phyloP scores from a whole-genome alignment of 2,888 invertebrate genomes.

The Dynastes tityus region DNA sequence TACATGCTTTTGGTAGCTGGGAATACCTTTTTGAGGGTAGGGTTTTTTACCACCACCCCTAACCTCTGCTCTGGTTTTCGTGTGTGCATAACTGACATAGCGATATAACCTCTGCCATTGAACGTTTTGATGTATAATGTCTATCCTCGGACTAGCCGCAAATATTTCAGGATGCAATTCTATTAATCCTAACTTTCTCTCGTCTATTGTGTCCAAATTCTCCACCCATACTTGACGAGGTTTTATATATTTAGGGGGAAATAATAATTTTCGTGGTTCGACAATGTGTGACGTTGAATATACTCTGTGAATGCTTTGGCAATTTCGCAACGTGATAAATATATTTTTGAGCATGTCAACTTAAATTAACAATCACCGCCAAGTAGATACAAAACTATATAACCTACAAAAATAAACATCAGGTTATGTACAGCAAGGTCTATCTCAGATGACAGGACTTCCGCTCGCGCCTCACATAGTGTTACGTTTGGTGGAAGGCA shows the following conservation, averaged over 20 bases:
- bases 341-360: slow-evolving; percentile 56
- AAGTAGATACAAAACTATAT: too few species aligned
- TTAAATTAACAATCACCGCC: too few species aligned
- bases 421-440: too few species aligned
- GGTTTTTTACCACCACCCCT: slow-evolving; percentile 94
- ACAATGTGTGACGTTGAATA: slow-evolving; percentile 54
- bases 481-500: too few species aligned
- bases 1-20: too few species aligned
- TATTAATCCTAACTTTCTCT: slow-evolving; percentile 86
- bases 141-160: slow-evolving; percentile 86
- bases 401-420: too few species aligned
- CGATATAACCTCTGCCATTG: slow-evolving; percentile 89
- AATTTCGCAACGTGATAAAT: slow-evolving; percentile 55
- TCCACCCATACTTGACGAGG: slow-evolving; percentile 91
- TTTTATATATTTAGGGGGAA: slow-evolving; percentile 74
- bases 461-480: too few species aligned
- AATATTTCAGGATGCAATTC: slow-evolving; percentile 93
- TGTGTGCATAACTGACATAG: slow-evolving; percentile 85
- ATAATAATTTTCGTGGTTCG: slow-evolving; percentile 56
- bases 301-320: slow-evolving; percentile 50
- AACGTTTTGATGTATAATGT: slow-evolving; percentile 89
- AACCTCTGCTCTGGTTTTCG: slow-evolving; percentile 88
- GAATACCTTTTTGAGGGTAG: slow-evolving; percentile 94
- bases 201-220: slow-evolving; percentile 83
- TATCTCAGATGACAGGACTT: too few species aligned